Evolutionary conservation across 2,888 invertebrate species (phyloP).

Genomic region (Cantharis lateralis): DNA sequence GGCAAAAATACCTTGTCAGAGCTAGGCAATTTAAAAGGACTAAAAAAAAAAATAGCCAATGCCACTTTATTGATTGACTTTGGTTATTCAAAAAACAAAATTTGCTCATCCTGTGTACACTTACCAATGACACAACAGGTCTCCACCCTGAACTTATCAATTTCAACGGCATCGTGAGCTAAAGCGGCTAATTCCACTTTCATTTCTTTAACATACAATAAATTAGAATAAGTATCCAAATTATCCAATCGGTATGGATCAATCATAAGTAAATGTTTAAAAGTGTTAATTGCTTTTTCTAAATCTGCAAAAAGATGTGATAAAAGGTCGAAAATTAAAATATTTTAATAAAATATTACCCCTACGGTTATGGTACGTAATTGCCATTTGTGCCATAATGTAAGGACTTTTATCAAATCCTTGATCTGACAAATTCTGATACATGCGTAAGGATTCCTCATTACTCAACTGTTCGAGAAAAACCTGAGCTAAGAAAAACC

Average conservation of each 20-base stretch:
- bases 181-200: slow-evolving; percentile 89
- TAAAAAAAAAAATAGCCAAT: too few species aligned
- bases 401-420: slow-evolving; percentile 90
- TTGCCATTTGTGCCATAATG: slow-evolving; percentile 88
- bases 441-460: slow-evolving; percentile 86
- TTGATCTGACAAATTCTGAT: slow-evolving; percentile 72
- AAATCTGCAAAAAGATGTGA: slow-evolving; percentile 69
- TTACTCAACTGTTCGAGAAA: slow-evolving; percentile 88
- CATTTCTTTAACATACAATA: slow-evolving; percentile 92
- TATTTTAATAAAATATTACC: slow-evolving; percentile 58
- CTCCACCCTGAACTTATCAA: slow-evolving; percentile 96
- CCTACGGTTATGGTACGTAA: slow-evolving; percentile 90
- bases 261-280: slow-evolving; percentile 77
- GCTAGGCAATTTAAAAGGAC: too few species aligned
- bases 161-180: slow-evolving; percentile 90
- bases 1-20: too few species aligned
- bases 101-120: slow-evolving; percentile 21
- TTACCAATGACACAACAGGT: slow-evolving; percentile 96
- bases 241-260: slow-evolving; percentile 96
- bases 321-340: not conserved
- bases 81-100: too few species aligned
- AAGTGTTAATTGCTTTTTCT: slow-evolving; percentile 84
- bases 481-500: slow-evolving; percentile 88
- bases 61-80: too few species aligned
- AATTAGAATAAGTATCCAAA: slow-evolving; percentile 95